Conservation (phyloP, 2,888 invertebrate genomes). For the Bimastos eiseni region DNA sequence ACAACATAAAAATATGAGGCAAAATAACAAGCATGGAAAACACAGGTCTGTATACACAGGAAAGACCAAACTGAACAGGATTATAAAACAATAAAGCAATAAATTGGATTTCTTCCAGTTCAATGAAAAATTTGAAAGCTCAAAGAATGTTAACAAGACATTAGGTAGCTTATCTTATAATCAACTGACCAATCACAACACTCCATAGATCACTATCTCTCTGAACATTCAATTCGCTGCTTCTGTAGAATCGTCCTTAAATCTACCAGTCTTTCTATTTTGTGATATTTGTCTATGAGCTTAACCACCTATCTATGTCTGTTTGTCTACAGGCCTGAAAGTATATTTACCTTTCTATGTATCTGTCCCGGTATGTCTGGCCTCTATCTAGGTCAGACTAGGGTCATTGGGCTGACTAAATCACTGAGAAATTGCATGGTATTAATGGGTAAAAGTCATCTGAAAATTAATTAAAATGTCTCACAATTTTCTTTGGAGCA, state of each 20-base stretch:
- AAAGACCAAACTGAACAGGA: neutral
- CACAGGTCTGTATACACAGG: neutral
- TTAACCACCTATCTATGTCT: neutral
- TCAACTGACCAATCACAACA: neutral
- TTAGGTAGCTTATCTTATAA: neutral
- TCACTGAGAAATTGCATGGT: neutral
- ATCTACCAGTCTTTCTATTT: neutral
- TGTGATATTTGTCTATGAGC: neutral
- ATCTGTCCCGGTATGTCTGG: neutral
- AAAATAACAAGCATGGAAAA: neutral
- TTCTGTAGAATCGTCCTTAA: neutral
- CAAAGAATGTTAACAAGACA: slow-evolving; percentile 2
- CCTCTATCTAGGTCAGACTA: neutral
- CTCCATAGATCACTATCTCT: neutral
- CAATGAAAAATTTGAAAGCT: neutral
- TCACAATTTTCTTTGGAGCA: neutral
- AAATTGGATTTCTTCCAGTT: neutral
- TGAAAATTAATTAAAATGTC: neutral
- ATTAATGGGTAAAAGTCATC: neutral
- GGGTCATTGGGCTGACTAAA: neutral
- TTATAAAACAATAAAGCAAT: neutral
- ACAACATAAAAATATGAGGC: too few relatives aligned
- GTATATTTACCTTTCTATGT: neutral
- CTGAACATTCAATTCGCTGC: neutral
- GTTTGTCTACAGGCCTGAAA: neutral